Percentiles rank a stretch among this genome's conserved stretches.
Conservation (phyloP, 1,140 invertebrate species). For the Neoseiulus cucumeris region DNA sequence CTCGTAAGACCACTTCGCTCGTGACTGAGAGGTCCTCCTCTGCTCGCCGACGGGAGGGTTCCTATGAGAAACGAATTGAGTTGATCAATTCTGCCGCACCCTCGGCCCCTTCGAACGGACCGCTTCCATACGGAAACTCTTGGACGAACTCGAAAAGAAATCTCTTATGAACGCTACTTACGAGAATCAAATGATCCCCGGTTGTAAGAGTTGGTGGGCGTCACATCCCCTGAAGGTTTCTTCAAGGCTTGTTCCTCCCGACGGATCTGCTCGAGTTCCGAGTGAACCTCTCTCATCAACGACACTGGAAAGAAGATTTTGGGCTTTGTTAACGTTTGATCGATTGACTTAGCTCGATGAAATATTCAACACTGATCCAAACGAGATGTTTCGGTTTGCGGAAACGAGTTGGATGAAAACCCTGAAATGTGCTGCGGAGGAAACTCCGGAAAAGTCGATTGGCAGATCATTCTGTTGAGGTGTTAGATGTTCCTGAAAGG, state of each 20-base stretch:
- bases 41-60: constrained; percentile 7
- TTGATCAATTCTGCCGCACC: neutral
- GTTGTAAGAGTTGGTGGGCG: constrained; percentile 6
- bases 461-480: too few relatives aligned
- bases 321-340: neutral
- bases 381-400: too few relatives aligned
- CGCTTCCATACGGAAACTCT: too few relatives aligned
- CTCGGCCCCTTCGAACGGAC: neutral
- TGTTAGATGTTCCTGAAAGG: too few relatives aligned
- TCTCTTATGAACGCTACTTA: neutral
- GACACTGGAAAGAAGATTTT: constrained; percentile 17
- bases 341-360: too few relatives aligned
- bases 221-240: neutral
- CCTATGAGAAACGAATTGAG: neutral
- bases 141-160: too few relatives aligned
- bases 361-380: too few relatives aligned
- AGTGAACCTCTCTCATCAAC: constrained; percentile 23
- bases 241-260: constrained; percentile 20
- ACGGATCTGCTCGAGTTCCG: constrained; percentile 21
- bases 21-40: constrained; percentile 12
- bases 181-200: constrained; percentile 4
- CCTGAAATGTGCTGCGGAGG: too few relatives aligned
- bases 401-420: too few relatives aligned
- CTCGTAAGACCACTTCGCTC: constrained; percentile 18
- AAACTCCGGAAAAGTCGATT: too few relatives aligned